Base-by-base conservation (phyloP, 2,113 vertebrate species). In the Sander lucioperca region DNA sequence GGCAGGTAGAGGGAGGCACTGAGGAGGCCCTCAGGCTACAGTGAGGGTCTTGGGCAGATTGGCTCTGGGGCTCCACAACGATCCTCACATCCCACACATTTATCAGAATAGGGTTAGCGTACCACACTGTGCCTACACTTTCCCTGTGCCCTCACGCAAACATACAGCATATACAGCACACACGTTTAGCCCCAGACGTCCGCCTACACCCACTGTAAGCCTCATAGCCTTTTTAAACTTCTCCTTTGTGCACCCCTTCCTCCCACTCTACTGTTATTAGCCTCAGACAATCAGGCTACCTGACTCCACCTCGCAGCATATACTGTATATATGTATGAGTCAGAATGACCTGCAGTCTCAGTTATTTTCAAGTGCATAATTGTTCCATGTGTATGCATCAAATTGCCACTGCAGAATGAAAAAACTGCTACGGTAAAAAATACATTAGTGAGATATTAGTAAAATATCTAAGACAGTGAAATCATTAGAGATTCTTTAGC, bases 191-290 rank as follows among this genome's bases (percentile, higher is more conserved):
- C 67, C 30, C 67, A 89, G 68, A 88, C 84, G 19, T 74, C 70
- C 81, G 68, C 93, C 90, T 85, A 90, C 92, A 63, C 87, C 67
- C 79, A 73, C 83, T 86, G 76, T 65, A 85, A 89, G 75, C 88
- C 90, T 91, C 77, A 51, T 66, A 83, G 87, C 82, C 92, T 89
- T 90, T 88, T 83, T 89, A 89, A 39, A 83, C 85, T 47, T 86
- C 81, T 84, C 65, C 75, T 81, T 76, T 66, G 62, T 65, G 86
- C 82, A 83, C 85, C 73, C 91, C 84, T 85, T 93, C 92, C 90
- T 91, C 91, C 91, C 90, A 93, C 94, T 93, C 91, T 56, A 50
- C 75, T 84, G 86, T 88, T 91, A 91, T 92, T 94, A 91, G 88
- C 87, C 88, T 88, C 88, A 86, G 58, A 89, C 92, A 89, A 91